Evolutionary conservation across 2,113 vertebrate genomes (phyloP), one percentile per base, ranked within the genome.

Genomic region (Sciurus niger): DNA sequence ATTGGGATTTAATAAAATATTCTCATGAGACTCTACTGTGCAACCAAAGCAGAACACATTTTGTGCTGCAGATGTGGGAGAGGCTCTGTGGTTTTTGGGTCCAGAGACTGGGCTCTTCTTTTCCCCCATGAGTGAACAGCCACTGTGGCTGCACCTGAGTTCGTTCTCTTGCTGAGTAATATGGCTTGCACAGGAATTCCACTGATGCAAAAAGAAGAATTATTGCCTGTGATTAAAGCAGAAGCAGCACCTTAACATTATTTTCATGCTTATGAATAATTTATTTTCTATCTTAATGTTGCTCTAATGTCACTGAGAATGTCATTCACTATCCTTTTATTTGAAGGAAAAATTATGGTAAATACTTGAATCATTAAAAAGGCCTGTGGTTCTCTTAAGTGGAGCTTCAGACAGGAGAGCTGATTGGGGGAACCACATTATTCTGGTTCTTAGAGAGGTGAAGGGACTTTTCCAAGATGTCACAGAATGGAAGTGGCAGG

Each of bases 191-290:
- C 30, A 74, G 86, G 72, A 89, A 77, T 73, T 82, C 60, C 11
- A 8, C 48, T 1, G 2, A 48, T 85, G 76, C 65, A 40, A 77
- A 93, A 91, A 28, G 1, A 58, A 65, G 34, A 37, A 89, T 91
- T 84, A 53, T 46, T 65, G 87, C 18, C 67, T 85, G 67, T 93
- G 48, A 74, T 96, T 91, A 89, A 94, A 94, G 82, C 46, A 77
- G 43, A 78, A 77, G 86, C 55, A 60, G 53, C 60, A 93, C 53
- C 68, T 86, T 76, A 55, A 78, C 40, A 22, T 89, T 93, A 77
- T 93, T 96, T 93, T 92, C 65, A 63, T 76, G 78, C 68, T 68
- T 89, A 84, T 86, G 92, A 96, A 96, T 93, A 93, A 96, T 96
- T 93, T 94, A 93, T 82, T 93, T 94, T 95, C 68, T 93, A 93